phyloP scores from a whole-genome alignment of 2,888 invertebrate genomes.

The Uloborus plumipes region DNA sequence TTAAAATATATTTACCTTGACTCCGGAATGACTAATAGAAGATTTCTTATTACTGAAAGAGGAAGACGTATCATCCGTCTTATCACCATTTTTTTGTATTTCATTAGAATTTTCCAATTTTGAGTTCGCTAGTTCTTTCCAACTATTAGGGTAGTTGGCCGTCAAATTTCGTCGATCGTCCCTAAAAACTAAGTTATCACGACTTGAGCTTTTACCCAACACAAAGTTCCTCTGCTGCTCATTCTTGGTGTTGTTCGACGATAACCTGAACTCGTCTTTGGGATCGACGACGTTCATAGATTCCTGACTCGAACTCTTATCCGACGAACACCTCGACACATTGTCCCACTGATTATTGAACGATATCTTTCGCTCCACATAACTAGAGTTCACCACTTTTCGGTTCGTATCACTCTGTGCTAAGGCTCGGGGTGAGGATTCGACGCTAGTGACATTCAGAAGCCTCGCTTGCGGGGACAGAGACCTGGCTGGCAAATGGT shows the following conservation, averaged over 20 bases:
- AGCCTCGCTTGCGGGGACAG: slow-evolving; percentile 46
- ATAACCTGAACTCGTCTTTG: slow-evolving; percentile 31
- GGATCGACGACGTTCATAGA: slow-evolving; percentile 53
- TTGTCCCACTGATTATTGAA: slow-evolving; percentile 50
- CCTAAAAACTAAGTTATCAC: slow-evolving; percentile 42
- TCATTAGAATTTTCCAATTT: slow-evolving; percentile 38
- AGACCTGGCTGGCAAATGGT: slow-evolving; percentile 41
- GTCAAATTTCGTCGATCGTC: slow-evolving; percentile 37
- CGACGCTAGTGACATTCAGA: slow-evolving; percentile 27
- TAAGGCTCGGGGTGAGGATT: slow-evolving; percentile 27
- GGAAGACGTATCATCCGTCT: slow-evolving; percentile 27
- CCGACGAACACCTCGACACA: slow-evolving; percentile 50
- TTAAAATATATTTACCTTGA: slow-evolving; percentile 36
- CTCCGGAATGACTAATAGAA: slow-evolving; percentile 44
- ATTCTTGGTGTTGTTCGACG: slow-evolving; percentile 23
- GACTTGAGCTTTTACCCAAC: slow-evolving; percentile 40
- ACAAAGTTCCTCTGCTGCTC: slow-evolving; percentile 40
- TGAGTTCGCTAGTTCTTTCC: slow-evolving; percentile 43
- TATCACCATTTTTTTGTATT: slow-evolving; percentile 37
- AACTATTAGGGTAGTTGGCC: slow-evolving; percentile 44
- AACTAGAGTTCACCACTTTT: slow-evolving; percentile 29
- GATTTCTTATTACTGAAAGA: slow-evolving; percentile 43
- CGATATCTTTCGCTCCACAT: slow-evolving; percentile 37
- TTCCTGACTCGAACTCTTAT: slow-evolving; percentile 56
- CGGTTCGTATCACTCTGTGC: slow-evolving; percentile 28